Evolutionary conservation across 2,888 invertebrate genomes (phyloP).

Genomic region (Agrochola lychnidis): DNA sequence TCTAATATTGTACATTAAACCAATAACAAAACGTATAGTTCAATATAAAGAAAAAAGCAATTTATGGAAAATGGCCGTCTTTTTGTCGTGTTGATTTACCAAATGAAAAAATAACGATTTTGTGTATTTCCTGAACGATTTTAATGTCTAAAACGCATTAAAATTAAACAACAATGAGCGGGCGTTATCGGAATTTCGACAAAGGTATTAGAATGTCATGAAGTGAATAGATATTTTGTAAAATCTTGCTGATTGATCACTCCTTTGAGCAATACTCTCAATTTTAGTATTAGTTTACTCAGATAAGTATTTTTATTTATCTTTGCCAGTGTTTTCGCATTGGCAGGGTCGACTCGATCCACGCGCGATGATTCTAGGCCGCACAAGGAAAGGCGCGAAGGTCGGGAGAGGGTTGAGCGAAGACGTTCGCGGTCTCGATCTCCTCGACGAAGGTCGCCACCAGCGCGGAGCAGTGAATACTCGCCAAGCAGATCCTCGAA

Average conservation of each 20-base stretch:
- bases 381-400: constrained; percentile 72
- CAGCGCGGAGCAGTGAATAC: constrained; percentile 68
- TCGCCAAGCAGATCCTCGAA: constrained; percentile 65
- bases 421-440: constrained; percentile 78
- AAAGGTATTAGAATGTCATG: constrained; percentile 84
- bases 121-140: constrained; percentile 25
- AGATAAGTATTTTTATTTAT: constrained; percentile 88
- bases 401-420: constrained; percentile 63
- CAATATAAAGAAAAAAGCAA: constrained; percentile 30
- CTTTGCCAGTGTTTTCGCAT: constrained; percentile 95
- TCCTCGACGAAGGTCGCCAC: constrained; percentile 74
- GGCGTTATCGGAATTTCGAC: constrained; percentile 76
- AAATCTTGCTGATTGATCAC: constrained; percentile 39
- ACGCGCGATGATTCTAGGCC: constrained; percentile 90
- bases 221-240: constrained; percentile 61
- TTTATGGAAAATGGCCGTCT: constrained; percentile 55
- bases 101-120: constrained; percentile 29
- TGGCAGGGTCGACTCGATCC: constrained; percentile 92
- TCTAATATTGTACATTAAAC: background rate
- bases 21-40: constrained; percentile 49
- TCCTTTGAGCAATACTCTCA: constrained; percentile 40
- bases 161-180: constrained; percentile 74
- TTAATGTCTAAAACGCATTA: constrained; percentile 45
- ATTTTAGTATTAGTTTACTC: constrained; percentile 68
- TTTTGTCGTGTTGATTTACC: constrained; percentile 36